Evolutionary conservation across 1,140 invertebrate species (phyloP), one percentile per base, ranked within the genome.

Genomic region (Aphelenchoides besseyi): DNA sequence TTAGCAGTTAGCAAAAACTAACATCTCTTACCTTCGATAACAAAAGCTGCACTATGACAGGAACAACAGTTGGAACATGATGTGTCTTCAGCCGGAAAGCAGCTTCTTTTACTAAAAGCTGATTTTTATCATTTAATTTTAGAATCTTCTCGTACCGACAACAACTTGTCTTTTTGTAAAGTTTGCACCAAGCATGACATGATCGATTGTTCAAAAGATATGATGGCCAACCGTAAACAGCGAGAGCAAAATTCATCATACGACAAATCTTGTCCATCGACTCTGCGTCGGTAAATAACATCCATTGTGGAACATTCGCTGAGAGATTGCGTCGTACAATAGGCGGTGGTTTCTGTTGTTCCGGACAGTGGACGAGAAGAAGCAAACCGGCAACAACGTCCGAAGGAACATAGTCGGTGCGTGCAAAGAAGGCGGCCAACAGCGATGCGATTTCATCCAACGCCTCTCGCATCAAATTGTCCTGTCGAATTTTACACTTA

Each of bases 61-160:
- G 92, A 86, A 82, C 92, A 95, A 85, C 92, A 93, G 86, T 95
- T 95, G 85, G n/a, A n/a, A n/a, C n/a, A n/a, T n/a, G n/a, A n/a
- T n/a, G 94, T 92, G 69, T 91, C 90, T 8, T 89, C 86, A n/a
- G n/a, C n/a, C n/a, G n/a, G n/a, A n/a, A n/a, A n/a, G n/a, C n/a
- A n/a, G n/a, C n/a, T n/a, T n/a, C n/a, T n/a, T n/a, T n/a, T n/a
- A n/a, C n/a, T n/a, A n/a, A n/a, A n/a, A n/a, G n/a, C n/a, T n/a
- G n/a, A n/a, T n/a, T n/a, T n/a, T n/a, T n/a, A n/a, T n/a, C n/a
- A n/a, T n/a, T n/a, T n/a, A n/a, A n/a, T n/a, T n/a, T n/a, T n/a
- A n/a, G n/a, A n/a, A n/a, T n/a, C n/a, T n/a, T n/a, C n/a, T n/a
- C 78, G 72, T 32, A 52, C 26, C 71, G 28, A n/a, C 61, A 71